Evolutionary conservation across 2,888 invertebrate genomes (phyloP), one percentile per base, ranked within the genome.

Genomic region (Noctua comes): DNA sequence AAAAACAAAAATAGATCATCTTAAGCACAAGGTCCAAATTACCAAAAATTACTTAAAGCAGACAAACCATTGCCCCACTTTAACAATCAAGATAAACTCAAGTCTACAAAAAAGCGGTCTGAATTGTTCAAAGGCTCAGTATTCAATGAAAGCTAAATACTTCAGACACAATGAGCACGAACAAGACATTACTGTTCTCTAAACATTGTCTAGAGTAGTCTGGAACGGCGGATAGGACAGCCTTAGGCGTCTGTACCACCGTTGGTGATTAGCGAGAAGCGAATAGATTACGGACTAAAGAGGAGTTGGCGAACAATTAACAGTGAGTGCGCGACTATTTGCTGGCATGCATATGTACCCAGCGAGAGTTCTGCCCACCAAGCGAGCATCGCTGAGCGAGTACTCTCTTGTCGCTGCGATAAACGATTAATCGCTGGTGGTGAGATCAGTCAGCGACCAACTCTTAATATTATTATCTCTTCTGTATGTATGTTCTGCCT

Each of bases 161-260:
- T 86, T 68, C 7, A 75, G 66, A 51, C 68, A 79, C 76, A 88
- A 79, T 75, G 57, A 40, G n/a, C 66, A 40, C 68, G 71, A 82
- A 85, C 78, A 78, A 76, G 71, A 82, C 76, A 46, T 40, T 62
- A 74, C 57, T 36, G 21, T 48, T 43, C 66, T 31, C 18, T 43
- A 46, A 51, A 68, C 48, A 51, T 16, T 46, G 66, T 1, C 65
- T 74, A 51, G 71, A 79, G 75, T 74, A 36, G 75, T 31, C 86
- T 77, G 74, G 70, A 68, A 62, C 16, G 31, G 21, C 16, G 68
- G 75, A 83, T 80, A 87, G 65, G 64, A 48, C 54, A 59, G 62
- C 6, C 57, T 76, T 1, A 36, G 64, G 36, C 21, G 10, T 31
- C 18, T 64, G 64, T 36, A 36, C 31, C 5, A 36, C 64, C 36